These are phyloP conservation scores for Xiphydria camelus DNA, from an alignment of 2,888 invertebrate species.

Conservation along the genomic window DNA sequence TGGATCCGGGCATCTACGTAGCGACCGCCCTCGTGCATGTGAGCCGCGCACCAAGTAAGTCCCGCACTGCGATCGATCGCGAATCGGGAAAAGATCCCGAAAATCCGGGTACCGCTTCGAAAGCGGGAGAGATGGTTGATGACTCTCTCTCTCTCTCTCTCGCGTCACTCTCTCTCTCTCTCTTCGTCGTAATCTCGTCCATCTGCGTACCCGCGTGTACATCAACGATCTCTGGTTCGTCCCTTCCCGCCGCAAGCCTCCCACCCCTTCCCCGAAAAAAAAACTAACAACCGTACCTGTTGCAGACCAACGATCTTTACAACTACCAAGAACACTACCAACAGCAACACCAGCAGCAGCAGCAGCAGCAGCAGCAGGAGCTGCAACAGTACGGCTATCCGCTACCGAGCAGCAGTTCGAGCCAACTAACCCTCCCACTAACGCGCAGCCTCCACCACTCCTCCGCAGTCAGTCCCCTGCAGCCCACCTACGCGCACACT, in stretches of 20 bases:
- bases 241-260: too few relatives aligned
- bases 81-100: too few relatives aligned
- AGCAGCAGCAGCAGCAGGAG: slow-evolving; percentile 49
- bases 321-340: slow-evolving; percentile 56
- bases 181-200: too few relatives aligned
- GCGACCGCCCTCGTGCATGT: slow-evolving; percentile 54
- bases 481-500: slow-evolving; percentile 47
- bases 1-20: slow-evolving; percentile 55
- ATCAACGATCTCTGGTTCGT: too few relatives aligned
- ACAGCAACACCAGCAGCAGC: slow-evolving; percentile 43
- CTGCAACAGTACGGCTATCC: slow-evolving; percentile 59
- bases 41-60: slow-evolving; percentile 50
- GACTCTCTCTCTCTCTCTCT: too few relatives aligned
- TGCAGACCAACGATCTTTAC: slow-evolving; percentile 56
- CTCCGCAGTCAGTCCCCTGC: slow-evolving; percentile 50
- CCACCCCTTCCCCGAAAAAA: too few relatives aligned
- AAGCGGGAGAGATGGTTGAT: too few relatives aligned
- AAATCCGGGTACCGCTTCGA: too few relatives aligned
- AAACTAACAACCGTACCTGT: slow-evolving; percentile 42
- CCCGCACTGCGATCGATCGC: too few relatives aligned
- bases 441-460: slow-evolving; percentile 52
- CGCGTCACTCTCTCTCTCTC: too few relatives aligned
- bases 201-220: too few relatives aligned
- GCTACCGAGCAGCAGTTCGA: slow-evolving; percentile 53
- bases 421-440: slow-evolving; percentile 54